Percentiles rank a stretch among this genome's conserved stretches.
Evolutionary conservation across 2,797 vertebrate species (phyloP).

Genomic region (Emydoidea blandingii): DNA sequence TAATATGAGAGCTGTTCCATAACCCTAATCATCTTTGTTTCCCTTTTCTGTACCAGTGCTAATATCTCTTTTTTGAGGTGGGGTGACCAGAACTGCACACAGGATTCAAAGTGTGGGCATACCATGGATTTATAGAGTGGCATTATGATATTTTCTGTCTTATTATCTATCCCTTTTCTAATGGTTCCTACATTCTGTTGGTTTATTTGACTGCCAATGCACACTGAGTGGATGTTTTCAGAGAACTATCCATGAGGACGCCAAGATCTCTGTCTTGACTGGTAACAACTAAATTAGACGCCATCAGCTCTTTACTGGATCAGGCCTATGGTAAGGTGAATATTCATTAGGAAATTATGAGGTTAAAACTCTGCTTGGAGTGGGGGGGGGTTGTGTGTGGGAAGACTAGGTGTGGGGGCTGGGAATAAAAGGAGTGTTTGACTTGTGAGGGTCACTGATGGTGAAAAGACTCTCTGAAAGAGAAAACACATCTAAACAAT

Average conservation of each 20-base stretch:
- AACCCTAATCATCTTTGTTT: not conserved
- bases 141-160: not conserved
- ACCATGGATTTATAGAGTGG: not conserved
- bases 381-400: not conserved
- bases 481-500: not conserved
- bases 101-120: not conserved
- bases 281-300: not conserved
- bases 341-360: not conserved
- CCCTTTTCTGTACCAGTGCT: not conserved
- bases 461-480: conserved; percentile 22
- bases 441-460: not conserved
- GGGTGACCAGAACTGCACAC: not conserved
- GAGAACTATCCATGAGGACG: not conserved
- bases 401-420: not conserved
- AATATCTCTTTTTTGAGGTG: not conserved
- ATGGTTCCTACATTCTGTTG: not conserved
- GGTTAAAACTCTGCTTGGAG: not conserved
- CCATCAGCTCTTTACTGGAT: not conserved
- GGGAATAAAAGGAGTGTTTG: not conserved
- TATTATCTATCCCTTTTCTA: not conserved
- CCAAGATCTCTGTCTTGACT: not conserved
- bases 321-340: not conserved
- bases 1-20: not conserved
- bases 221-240: not conserved
- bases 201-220: not conserved